Conservation (phyloP, 2,113 vertebrate species). For the Erythrocebus patas region DNA sequence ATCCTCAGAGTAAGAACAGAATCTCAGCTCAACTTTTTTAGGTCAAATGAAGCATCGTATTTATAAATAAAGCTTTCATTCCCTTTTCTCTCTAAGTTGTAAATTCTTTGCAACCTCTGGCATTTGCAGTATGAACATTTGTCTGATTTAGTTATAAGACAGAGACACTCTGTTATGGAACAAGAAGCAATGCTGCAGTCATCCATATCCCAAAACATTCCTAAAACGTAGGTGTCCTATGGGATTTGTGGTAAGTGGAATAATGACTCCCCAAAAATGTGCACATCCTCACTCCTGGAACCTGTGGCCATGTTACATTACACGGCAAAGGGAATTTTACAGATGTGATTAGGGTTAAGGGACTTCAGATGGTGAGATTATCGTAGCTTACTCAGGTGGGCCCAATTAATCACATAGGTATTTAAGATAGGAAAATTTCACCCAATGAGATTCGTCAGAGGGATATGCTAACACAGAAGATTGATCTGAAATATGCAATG, state of each 20-base stretch:
- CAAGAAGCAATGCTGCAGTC: conserved; percentile 31
- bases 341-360: not conserved
- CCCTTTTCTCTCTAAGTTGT: conserved; percentile 32
- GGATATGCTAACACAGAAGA: not conserved
- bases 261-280: not conserved
- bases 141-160: conserved; percentile 18
- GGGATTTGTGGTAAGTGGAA: not conserved
- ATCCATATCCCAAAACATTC: not conserved
- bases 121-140: conserved; percentile 48
- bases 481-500: not conserved
- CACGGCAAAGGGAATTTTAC: not conserved
- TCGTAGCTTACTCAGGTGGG: not conserved
- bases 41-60: conserved; percentile 55
- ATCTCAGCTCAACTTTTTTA: conserved; percentile 46
- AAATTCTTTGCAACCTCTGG: conserved; percentile 51
- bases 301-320: not conserved
- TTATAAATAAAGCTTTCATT: conserved; percentile 57
- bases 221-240: not conserved
- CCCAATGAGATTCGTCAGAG: not conserved
- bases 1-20: conserved; percentile 12
- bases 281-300: not conserved
- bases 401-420: not conserved
- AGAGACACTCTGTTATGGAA: conserved; percentile 26
- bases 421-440: not conserved
- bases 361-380: not conserved